These are phyloP conservation scores for Carollia perspicillata DNA, from an alignment of 2,113 vertebrate species.

Conservation along the genomic window DNA sequence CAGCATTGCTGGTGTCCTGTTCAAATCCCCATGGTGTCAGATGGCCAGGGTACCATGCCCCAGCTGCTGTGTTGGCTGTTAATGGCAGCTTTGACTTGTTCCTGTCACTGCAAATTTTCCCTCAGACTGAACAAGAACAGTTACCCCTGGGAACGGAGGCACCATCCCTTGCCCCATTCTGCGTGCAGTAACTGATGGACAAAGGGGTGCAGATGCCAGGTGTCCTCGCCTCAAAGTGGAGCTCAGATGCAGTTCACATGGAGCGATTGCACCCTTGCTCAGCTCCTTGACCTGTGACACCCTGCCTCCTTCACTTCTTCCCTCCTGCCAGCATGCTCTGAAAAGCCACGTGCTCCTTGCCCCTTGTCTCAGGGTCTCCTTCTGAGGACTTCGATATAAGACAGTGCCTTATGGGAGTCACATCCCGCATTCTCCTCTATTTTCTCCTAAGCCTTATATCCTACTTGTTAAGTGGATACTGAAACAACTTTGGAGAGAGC, in stretches of 20 bases:
- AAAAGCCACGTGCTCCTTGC: neutral
- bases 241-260: neutral
- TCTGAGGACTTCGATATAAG: neutral
- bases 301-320: neutral
- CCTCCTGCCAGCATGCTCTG: neutral
- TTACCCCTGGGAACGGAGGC: neutral
- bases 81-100: neutral
- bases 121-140: neutral
- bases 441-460: neutral
- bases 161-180: neutral
- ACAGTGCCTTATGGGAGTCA: neutral
- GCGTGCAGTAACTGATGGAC: neutral
- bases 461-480: neutral
- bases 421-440: neutral
- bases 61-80: neutral
- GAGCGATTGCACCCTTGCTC: neutral
- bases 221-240: neutral
- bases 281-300: neutral
- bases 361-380: neutral
- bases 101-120: neutral
- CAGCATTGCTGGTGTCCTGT: neutral
- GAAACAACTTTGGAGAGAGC: neutral
- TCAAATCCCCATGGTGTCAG: neutral
- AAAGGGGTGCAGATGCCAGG: fast-evolving
- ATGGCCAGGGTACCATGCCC: neutral